These are phyloP conservation scores for Drosophila atroscutellata DNA, from an alignment of 2,888 invertebrate genomes.

Conservation along the genomic window DNA sequence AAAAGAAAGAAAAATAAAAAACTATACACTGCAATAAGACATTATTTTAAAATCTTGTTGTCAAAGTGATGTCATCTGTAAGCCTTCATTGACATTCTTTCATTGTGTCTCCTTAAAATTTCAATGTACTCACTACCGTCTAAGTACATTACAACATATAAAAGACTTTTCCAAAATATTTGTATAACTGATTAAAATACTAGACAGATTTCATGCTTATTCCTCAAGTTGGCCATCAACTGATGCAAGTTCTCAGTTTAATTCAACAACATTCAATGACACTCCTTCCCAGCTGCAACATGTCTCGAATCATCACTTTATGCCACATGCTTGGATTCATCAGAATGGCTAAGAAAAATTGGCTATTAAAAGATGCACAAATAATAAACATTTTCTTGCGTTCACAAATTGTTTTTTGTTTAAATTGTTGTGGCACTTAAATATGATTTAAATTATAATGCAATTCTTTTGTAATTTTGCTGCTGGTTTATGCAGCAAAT, in stretches of 20 bases:
- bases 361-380: neutral
- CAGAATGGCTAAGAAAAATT: neutral
- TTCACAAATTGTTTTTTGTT: neutral
- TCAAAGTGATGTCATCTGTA: neutral
- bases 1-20: neutral
- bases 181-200: neutral
- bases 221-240: neutral
- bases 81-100: neutral
- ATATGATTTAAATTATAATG: constrained; percentile 24
- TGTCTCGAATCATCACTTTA: neutral
- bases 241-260: neutral
- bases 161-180: neutral
- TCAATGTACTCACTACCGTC: neutral
- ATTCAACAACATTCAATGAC: neutral
- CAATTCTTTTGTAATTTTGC: constrained; percentile 6
- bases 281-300: neutral
- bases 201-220: neutral
- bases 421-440: constrained; percentile 6
- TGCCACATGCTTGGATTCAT: neutral
- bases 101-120: neutral
- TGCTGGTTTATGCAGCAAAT: constrained; percentile 6
- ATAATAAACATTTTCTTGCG: neutral
- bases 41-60: no score
- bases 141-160: no score
- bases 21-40: no score